Conservation (phyloP, 2,113 vertebrate species). For the Ochotona princeps region DNA sequence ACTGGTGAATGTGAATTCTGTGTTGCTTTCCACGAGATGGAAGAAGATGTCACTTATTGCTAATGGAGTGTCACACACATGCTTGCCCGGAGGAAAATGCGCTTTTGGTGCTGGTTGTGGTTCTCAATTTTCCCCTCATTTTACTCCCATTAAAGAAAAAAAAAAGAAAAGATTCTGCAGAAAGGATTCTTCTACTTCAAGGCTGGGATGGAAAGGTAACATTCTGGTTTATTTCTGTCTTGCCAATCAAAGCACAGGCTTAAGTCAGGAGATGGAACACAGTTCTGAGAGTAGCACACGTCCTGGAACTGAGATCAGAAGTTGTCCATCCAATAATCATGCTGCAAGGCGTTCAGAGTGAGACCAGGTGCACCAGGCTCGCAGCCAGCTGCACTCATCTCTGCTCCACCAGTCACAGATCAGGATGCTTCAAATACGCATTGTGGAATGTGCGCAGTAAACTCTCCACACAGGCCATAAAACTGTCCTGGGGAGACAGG, state of each 20-base stretch:
- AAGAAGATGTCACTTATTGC: constrained; percentile 72
- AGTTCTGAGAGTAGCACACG: background rate
- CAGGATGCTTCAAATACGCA: background rate
- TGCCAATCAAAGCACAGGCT: background rate
- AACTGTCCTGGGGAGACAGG: background rate
- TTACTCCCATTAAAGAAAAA: constrained; percentile 74
- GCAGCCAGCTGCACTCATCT: background rate
- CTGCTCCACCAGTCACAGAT: background rate
- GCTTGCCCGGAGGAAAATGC: constrained; percentile 80
- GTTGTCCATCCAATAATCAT: background rate
- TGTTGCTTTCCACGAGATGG: constrained; percentile 60
- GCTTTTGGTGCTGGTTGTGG: constrained; percentile 44
- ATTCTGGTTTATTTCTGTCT: background rate
- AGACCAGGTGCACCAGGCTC: background rate
- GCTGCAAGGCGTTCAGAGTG: rapidly evolving
- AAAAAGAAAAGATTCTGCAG: constrained; percentile 76
- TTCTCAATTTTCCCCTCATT: constrained; percentile 63
- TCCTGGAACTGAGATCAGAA: background rate
- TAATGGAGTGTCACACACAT: constrained; percentile 68
- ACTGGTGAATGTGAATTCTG: constrained; percentile 38
- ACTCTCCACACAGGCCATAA: background rate
- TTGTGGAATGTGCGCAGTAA: background rate
- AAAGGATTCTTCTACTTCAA: constrained; percentile 63
- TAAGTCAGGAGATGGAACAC: background rate
- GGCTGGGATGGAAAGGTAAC: background rate